Conservation (phyloP, 2,888 invertebrate species). For the Lamproptera curius region DNA sequence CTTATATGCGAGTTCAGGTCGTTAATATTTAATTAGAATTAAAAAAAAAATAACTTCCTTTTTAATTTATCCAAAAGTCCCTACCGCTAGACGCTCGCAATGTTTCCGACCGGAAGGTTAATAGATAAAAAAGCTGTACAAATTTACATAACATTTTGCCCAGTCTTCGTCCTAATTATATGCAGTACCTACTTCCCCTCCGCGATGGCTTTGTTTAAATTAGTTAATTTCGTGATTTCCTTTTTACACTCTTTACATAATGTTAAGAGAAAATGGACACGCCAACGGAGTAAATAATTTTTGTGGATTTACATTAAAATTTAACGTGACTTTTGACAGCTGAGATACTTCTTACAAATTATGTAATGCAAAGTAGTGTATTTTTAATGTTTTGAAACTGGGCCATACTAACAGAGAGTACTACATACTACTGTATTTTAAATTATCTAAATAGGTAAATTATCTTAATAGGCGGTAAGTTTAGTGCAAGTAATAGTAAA, state of each 20-base stretch:
- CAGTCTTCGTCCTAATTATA: conserved; percentile 61
- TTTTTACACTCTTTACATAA: conserved; percentile 27
- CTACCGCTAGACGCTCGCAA: conserved; percentile 41
- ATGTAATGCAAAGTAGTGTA: too few relatives aligned
- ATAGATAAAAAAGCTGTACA: conserved; percentile 75
- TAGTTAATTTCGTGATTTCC: conserved; percentile 62
- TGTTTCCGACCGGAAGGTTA: conserved; percentile 62
- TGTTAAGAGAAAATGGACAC: too few relatives aligned
- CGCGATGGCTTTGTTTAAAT: conserved; percentile 69
- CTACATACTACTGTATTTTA: too few relatives aligned
- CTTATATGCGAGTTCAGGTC: conserved; percentile 58
- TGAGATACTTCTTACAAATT: too few relatives aligned
- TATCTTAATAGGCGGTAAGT: too few relatives aligned
- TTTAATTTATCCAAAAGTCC: conserved; percentile 54
- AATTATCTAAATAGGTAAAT: too few relatives aligned
- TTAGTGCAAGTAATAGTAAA: too few relatives aligned
- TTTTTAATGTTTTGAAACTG: too few relatives aligned
- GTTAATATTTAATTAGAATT: conserved; percentile 76
- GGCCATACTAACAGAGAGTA: too few relatives aligned
- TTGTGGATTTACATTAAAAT: too few relatives aligned
- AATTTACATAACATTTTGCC: conserved; percentile 77
- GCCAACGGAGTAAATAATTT: too few relatives aligned
- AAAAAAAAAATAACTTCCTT: conserved; percentile 67
- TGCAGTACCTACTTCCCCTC: conserved; percentile 62
- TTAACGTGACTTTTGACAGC: too few relatives aligned